A percentile compares a stretch with the other conserved stretches of the same genome.
Conservation (phyloP, 2,113 vertebrate species). For the Ochotona curzoniae region DNA sequence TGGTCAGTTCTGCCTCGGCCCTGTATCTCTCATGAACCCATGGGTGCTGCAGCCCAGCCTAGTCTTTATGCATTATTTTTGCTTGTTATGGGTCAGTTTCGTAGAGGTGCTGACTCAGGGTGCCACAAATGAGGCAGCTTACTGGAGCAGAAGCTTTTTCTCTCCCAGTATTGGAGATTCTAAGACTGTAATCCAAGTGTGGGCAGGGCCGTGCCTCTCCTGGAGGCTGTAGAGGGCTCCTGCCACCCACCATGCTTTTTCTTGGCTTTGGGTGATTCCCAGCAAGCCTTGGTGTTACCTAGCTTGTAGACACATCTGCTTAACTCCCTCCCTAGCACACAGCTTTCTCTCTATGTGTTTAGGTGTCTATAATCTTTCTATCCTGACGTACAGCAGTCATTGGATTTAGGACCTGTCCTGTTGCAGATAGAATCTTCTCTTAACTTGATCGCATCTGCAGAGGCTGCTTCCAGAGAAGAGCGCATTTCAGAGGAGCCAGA, state of each 20-base stretch:
- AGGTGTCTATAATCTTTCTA: not conserved
- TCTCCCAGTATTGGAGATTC: not conserved
- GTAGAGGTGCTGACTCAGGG: not conserved
- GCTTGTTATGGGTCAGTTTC: not conserved
- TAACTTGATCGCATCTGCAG: not conserved
- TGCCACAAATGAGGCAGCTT: not conserved
- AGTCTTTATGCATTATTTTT: not conserved
- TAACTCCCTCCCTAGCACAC: not conserved
- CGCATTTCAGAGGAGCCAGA: not conserved
- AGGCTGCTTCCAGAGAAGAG: not conserved
- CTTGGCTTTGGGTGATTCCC: not conserved
- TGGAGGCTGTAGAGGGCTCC: not conserved
- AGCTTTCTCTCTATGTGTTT: not conserved
- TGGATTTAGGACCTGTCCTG: not conserved
- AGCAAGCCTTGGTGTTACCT: not conserved
- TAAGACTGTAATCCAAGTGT: not conserved
- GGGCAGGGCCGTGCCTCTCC: not conserved
- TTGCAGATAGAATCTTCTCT: not conserved
- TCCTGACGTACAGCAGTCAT: not conserved
- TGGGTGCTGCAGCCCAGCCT: too few relatives aligned
- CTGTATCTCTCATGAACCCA: too few relatives aligned
- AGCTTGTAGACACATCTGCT: not conserved
- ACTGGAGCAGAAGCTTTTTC: not conserved
- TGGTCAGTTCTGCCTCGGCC: too few relatives aligned
- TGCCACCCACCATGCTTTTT: not conserved